These are phyloP conservation scores for Lepidochrysops patricia DNA, from an alignment of 2,888 invertebrate genomes.

Conservation along the genomic window DNA sequence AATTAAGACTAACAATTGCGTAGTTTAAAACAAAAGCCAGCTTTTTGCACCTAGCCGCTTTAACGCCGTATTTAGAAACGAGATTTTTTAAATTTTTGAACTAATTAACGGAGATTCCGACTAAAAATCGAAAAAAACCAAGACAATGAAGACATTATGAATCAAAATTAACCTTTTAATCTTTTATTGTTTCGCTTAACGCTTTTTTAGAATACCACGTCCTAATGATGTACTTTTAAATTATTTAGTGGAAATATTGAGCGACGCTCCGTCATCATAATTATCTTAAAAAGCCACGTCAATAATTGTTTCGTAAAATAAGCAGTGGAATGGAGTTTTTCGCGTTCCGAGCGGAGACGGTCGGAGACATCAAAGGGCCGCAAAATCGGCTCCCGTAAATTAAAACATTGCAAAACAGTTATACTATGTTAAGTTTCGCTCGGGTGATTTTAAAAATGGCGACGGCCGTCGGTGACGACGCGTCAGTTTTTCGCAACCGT, in stretches of 20 bases:
- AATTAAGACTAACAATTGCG: constrained; percentile 39
- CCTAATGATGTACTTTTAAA: not conserved
- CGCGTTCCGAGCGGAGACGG: constrained; percentile 43
- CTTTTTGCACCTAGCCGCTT: constrained; percentile 49
- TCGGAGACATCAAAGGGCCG: constrained; percentile 52
- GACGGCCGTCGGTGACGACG: constrained; percentile 55
- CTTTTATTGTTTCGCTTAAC: not conserved
- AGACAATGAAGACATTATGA: constrained; percentile 56
- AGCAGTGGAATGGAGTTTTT: constrained; percentile 16
- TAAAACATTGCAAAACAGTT: constrained; percentile 69
- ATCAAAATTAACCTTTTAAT: constrained; percentile 36
- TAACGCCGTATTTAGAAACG: constrained; percentile 45
- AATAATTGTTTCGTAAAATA: constrained; percentile 13
- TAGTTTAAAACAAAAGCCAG: constrained; percentile 38
- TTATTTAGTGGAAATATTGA: not conserved
- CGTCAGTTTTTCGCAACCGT: constrained; percentile 72
- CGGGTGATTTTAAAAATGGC: constrained; percentile 68
- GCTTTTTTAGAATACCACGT: not conserved
- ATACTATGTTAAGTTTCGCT: constrained; percentile 53
- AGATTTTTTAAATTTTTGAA: constrained; percentile 49
- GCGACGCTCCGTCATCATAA: not conserved
- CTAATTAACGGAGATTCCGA: constrained; percentile 53
- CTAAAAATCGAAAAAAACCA: constrained; percentile 30
- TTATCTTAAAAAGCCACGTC: constrained; percentile 6
- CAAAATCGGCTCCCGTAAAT: constrained; percentile 47